These are phyloP conservation scores for Choloepus didactylus DNA, from an alignment of 2,797 vertebrate species.

Conservation along the genomic window DNA sequence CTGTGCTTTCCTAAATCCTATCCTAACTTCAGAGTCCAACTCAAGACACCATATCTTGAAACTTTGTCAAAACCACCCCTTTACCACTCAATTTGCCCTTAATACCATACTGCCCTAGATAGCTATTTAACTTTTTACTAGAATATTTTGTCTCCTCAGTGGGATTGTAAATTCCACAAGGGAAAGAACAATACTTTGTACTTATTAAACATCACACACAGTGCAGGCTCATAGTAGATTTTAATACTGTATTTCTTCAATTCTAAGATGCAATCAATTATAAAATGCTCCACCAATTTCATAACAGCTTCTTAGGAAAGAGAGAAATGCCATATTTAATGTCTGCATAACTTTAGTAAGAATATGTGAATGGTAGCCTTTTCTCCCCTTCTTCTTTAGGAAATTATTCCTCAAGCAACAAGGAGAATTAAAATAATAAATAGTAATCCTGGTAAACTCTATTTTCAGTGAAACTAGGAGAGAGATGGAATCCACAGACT, in stretches of 20 bases:
- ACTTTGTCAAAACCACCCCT: neutral
- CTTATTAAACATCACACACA: neutral
- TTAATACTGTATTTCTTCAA: neutral
- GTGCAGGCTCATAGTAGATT: neutral
- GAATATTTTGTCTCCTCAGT: conserved; percentile 1
- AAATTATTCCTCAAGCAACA: no score
- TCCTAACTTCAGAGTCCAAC: neutral
- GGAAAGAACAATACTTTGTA: neutral
- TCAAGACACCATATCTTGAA: conserved; percentile 40
- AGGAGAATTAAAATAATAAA: no score
- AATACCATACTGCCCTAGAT: neutral
- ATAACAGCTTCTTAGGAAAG: no score
- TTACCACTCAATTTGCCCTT: neutral
- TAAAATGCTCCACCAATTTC: no score
- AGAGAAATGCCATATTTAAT: no score
- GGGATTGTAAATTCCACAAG: conserved; percentile 38
- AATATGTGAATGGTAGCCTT: no score
- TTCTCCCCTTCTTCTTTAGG: no score
- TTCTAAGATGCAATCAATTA: no score
- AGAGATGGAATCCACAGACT: no score
- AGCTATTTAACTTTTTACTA: conserved; percentile 37
- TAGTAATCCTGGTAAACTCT: no score
- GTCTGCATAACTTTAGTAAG: no score
- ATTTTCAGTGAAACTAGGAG: no score
- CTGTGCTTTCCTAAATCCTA: neutral